Conservation (phyloP, 2,113 vertebrate genomes). For the Chamaea fasciata region DNA sequence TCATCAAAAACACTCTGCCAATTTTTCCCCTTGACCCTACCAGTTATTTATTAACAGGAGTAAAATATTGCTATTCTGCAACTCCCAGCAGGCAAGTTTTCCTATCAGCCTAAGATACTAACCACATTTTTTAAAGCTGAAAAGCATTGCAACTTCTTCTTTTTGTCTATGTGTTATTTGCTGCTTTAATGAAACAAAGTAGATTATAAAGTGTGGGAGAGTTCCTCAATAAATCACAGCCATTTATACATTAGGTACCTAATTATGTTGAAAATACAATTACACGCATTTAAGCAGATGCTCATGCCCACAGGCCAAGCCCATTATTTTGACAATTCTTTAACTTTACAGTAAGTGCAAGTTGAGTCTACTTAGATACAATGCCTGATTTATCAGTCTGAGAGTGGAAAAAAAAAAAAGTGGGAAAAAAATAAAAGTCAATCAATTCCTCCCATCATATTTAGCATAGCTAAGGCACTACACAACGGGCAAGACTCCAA, state of each 20-base stretch:
- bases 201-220: not conserved
- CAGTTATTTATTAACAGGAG: conserved; percentile 41
- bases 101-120: not conserved
- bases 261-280: conserved; percentile 27
- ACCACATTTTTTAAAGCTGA: not conserved
- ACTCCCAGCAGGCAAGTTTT: not conserved
- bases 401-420: not conserved
- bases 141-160: not conserved
- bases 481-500: not conserved
- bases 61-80: not conserved
- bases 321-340: not conserved
- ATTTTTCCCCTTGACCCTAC: not conserved
- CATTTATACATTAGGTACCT: not conserved
- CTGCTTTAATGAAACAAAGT: not conserved
- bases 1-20: not conserved
- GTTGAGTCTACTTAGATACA: not conserved
- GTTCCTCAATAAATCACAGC: not conserved
- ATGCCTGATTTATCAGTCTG: not conserved
- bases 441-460: not conserved
- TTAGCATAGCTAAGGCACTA: not conserved
- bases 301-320: not conserved
- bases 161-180: not conserved
- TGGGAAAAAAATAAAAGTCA: not conserved
- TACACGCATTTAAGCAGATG: conserved; percentile 16
- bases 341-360: not conserved